Evolutionary conservation across 2,888 invertebrate genomes (phyloP).

Genomic region (Dryadula phaetusa): DNA sequence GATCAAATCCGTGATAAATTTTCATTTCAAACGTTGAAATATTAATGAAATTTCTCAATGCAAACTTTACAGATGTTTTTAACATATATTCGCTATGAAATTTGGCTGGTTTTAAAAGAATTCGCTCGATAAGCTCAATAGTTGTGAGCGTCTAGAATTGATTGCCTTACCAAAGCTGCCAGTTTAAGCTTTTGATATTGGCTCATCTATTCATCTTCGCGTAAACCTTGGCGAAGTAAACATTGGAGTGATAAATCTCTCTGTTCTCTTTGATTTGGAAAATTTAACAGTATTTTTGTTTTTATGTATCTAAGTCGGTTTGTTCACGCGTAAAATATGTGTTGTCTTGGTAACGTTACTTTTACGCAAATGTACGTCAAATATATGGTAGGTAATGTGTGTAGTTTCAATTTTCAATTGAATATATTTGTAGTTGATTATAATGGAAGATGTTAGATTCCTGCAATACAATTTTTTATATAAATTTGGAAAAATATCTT

Average conservation of each 20-base stretch:
- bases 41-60: constrained; percentile 48
- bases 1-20: constrained; percentile 48
- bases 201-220: constrained; percentile 6
- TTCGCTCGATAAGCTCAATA: not conserved
- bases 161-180: constrained; percentile 9
- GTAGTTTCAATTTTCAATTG: too few relatives aligned
- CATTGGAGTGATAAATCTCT: constrained; percentile 1
- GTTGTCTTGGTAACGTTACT: too few relatives aligned
- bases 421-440: too few relatives aligned
- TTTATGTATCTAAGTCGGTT: too few relatives aligned
- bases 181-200: constrained; percentile 16
- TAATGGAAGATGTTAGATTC: too few relatives aligned
- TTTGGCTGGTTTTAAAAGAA: constrained; percentile 20
- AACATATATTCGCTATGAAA: constrained; percentile 3
- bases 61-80: constrained; percentile 44
- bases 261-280: not conserved
- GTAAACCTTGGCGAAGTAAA: constrained; percentile 9
- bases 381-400: too few relatives aligned
- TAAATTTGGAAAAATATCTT: too few relatives aligned
- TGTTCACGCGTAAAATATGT: too few relatives aligned
- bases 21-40: constrained; percentile 49
- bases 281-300: not conserved
- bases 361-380: too few relatives aligned
- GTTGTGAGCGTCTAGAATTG: constrained; percentile 15
- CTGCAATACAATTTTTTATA: too few relatives aligned